phyloP scores from a whole-genome alignment of 2,113 vertebrate genomes.

The Rhinolophus sinicus region DNA sequence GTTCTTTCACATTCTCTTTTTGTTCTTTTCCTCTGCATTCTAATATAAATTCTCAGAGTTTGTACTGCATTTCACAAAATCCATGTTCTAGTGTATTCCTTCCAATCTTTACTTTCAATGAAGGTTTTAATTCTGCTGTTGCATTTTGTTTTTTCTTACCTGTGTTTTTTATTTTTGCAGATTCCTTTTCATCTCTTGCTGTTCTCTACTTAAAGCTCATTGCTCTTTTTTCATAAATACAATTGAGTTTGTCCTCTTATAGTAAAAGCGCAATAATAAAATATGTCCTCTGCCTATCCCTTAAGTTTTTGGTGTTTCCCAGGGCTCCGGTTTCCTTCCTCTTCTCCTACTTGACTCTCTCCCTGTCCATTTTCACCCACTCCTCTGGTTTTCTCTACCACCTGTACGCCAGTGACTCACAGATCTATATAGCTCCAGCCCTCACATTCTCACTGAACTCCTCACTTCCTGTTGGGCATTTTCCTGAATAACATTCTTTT shows the following conservation, averaged over 20 bases:
- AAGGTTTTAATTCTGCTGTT: conserved; percentile 15
- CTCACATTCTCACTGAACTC: background rate
- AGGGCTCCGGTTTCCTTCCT: background rate
- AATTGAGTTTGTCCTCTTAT: background rate
- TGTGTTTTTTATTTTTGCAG: conserved; percentile 17
- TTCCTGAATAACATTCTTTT: background rate
- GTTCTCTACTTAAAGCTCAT: background rate
- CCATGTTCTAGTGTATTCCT: background rate
- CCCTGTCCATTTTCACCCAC: background rate
- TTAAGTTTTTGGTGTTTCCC: conserved; percentile 28
- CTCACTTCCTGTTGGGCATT: background rate
- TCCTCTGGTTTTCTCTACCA: background rate
- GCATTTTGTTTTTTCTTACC: background rate
- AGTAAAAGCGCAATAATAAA: background rate
- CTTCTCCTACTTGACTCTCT: background rate
- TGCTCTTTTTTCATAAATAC: conserved; percentile 20
- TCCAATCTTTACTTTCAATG: background rate
- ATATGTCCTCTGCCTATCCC: background rate
- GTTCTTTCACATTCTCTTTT: background rate
- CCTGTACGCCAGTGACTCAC: background rate
- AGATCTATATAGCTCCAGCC: background rate
- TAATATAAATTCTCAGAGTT: background rate
- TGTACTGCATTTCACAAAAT: conserved; percentile 9
- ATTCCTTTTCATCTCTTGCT: background rate
- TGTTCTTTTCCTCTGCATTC: background rate